Evolutionary conservation across 2,113 vertebrate species (phyloP), one percentile per base, ranked within the genome.

Genomic region (Sceloporus undulatus): DNA sequence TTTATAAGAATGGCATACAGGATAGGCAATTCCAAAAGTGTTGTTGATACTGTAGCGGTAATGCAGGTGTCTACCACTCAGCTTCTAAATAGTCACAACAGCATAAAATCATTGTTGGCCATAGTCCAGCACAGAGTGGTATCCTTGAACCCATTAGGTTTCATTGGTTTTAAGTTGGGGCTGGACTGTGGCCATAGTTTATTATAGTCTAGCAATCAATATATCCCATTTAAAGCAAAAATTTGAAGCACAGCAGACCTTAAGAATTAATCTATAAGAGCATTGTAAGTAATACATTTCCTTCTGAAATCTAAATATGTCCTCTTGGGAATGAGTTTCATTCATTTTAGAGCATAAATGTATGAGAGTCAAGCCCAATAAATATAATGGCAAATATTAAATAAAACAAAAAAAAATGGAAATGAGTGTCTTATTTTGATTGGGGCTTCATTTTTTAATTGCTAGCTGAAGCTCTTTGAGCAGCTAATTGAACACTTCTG

Each of bases 401-500:
- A 80, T 68, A 48, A 82, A 25, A 23, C 19, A 79, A 79, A 79
- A 80, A 18, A 54, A 71, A 38, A 68, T 82, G 40, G 40, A 84
- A 73, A 34, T 73, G 18, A 82, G 13, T 4, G 40, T 5, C 21
- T 34, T 80, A 23, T 66, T 66, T 7, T 23, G 21, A 4, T 71
- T 27, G 6, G 27, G 25, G 8, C 11, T 62, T 65, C 18, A 25
- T 38, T 65, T 68, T 70, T 27, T 25, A 34, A 42, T n/a, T 19
- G 18, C 66, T 70, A 54, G n/a, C 48, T 13, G 23, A 42, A 54
- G 10, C 73, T 27, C 14, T 75, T 71, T 86, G 73, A 89, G 80
- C 9, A 29, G 79, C 18, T 56, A 87, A 74, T 89, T 54, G 13
- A 85, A 66, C 65, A 10, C 5, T 71, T 85, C 88, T 85, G 34